Base-by-base conservation (phyloP, 2,797 vertebrate genomes). In the Oophaga sylvatica region DNA sequence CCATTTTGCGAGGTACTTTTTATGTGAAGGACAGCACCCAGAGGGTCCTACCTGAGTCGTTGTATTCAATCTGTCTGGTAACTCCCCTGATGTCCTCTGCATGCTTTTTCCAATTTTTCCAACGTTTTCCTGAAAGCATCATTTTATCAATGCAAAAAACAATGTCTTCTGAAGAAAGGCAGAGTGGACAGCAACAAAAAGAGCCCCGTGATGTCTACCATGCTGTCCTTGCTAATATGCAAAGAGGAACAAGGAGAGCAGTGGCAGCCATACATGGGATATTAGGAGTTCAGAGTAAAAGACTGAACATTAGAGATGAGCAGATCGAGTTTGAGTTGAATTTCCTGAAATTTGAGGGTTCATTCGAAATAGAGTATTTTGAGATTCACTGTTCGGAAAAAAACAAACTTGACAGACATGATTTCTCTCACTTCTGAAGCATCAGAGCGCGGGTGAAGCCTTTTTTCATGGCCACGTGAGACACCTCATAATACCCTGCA, bases 141-240 rank as follows among this genome's bases (percentile, higher is more conserved):
- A 77, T 77, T 77, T 77, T 13, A 77, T 77, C 20, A 77, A 22
- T 77, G 48, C 75, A 77, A 77, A 35, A 77, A 77, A 56, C 48
- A 77, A 77, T 56, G 75, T 77, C 41, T 77, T 77, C 75, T 56
- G 75, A 56, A 77, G 75, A 77, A 56, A 77, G 41, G 19, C 16
- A 76, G 45, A 76, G 75, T 53, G 75, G 26, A 48, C 13, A 77
- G 75, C 12, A 56, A 8, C 26, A 15, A 31, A 56, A 77, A 16
- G n/a, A 15, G 75, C 20, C 12, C 70, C 45, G 71, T 48, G 45
- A 56, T 53, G n/a, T 22, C 75, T 56, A 48, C 13, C 75, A 56
- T 16, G 17, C 75, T 56, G 45, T 77, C 75, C 75, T 76, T 76
- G 71, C 35, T 75, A 45, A 48, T 35, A 20, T 53, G 48, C 9